phyloP scores from a whole-genome alignment of 2,113 vertebrate species.

The Cervus canadensis region DNA sequence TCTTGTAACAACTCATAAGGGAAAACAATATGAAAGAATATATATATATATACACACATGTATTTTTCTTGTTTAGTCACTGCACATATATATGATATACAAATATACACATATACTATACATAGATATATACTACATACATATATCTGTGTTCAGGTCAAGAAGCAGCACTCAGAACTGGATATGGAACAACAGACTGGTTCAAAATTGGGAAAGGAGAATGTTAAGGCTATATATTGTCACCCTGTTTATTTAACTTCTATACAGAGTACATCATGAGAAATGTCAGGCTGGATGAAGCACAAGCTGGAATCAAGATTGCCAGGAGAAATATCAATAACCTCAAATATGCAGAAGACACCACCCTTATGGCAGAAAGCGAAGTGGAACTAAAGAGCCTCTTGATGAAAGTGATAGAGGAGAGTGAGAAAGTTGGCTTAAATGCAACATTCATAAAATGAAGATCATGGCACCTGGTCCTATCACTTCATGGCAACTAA shows the following conservation, averaged over 20 bases:
- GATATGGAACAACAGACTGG: not conserved
- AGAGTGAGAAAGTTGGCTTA: not conserved
- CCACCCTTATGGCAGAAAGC: not conserved
- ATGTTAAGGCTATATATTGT: not conserved
- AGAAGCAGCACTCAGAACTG: not conserved
- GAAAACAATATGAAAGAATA: not conserved
- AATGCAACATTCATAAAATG: not conserved
- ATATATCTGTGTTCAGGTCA: not conserved
- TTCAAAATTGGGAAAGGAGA: not conserved
- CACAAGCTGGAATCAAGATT: not conserved
- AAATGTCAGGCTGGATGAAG: not conserved
- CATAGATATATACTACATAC: not conserved
- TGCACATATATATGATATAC: not conserved
- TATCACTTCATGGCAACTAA: not conserved
- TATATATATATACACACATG: not conserved
- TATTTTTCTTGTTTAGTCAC: not conserved
- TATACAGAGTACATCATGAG: not conserved
- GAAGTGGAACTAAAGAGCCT: not conserved
- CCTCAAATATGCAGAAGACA: not conserved
- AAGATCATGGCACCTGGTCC: not conserved
- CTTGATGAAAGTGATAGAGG: not conserved
- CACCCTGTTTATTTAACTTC: not conserved
- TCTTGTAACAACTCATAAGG: not conserved
- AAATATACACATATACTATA: not conserved
- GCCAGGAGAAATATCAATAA: not conserved